These are phyloP conservation scores for Salarias fasciatus DNA, from an alignment of 2,797 vertebrate species.

Conservation along the genomic window DNA sequence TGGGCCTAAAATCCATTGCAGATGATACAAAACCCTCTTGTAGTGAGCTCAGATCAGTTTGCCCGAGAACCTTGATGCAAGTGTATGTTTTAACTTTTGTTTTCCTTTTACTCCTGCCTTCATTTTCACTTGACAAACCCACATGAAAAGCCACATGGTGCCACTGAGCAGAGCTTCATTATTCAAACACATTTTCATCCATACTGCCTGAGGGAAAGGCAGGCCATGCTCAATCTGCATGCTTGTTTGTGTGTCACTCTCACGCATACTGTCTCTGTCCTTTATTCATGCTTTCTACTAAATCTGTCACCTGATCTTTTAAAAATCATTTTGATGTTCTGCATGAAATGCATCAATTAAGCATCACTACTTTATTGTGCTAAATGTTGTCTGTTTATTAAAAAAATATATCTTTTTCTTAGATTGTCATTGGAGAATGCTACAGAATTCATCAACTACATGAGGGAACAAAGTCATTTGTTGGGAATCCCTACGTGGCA, in stretches of 20 bases:
- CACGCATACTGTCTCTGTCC: slow-evolving; percentile 37
- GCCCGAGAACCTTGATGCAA: too few species aligned
- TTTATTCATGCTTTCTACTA: slow-evolving; percentile 23
- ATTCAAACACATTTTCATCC: slow-evolving; percentile 42
- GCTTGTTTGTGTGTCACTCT: slow-evolving; percentile 52
- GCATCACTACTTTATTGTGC: neutral
- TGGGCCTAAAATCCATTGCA: too few species aligned
- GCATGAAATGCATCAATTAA: slow-evolving; percentile 58
- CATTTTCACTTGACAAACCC: slow-evolving; percentile 24
- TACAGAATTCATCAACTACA: slow-evolving; percentile 93
- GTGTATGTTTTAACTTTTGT: too few species aligned
- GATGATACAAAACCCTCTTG: too few species aligned
- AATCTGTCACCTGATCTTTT: slow-evolving; percentile 29
- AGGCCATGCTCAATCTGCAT: slow-evolving; percentile 77
- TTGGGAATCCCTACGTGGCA: slow-evolving; percentile 93
- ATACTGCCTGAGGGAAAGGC: slow-evolving; percentile 79
- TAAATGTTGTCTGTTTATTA: neutral
- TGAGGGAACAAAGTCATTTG: slow-evolving; percentile 90
- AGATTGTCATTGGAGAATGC: slow-evolving; percentile 97
- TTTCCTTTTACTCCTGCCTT: slow-evolving; percentile 21
- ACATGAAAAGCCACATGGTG: slow-evolving; percentile 32
- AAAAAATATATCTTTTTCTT: slow-evolving; percentile 27
- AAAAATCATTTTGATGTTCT: slow-evolving; percentile 28
- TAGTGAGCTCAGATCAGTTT: too few species aligned
- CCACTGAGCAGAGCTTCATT: slow-evolving; percentile 29